phyloP scores from a whole-genome alignment of 2,797 vertebrate genomes.

The Chanos chanos region DNA sequence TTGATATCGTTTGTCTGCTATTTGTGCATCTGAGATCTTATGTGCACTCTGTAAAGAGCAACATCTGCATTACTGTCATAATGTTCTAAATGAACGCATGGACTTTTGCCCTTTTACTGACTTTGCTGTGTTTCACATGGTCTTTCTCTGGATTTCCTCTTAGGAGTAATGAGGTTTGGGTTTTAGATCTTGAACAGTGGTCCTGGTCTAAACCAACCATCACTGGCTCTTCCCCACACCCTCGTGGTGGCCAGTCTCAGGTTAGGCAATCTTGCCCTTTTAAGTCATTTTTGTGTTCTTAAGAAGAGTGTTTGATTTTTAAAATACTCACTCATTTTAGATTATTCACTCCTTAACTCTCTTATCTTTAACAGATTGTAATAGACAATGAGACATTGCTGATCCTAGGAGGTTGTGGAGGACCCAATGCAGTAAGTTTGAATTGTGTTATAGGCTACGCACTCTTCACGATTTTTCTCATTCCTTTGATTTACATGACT shows the following conservation, averaged over 20 bases:
- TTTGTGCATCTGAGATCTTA: constrained; percentile 1
- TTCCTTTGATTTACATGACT: no score
- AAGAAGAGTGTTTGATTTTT: no score
- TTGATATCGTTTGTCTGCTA: not conserved
- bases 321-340: not conserved
- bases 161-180: constrained; percentile 98
- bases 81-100: no score
- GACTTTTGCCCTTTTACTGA: no score
- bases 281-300: not conserved
- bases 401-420: constrained; percentile 94
- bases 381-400: constrained; percentile 90
- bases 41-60: no score
- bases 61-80: no score
- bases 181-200: constrained; percentile 97
- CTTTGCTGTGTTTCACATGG: no score
- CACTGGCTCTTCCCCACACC: constrained; percentile 85
- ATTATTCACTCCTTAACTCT: not conserved
- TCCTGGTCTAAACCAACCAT: constrained; percentile 92
- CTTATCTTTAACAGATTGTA: constrained; percentile 76
- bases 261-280: constrained; percentile 59
- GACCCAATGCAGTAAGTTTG: constrained; percentile 93
- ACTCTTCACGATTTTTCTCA: no score
- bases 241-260: constrained; percentile 94
- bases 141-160: constrained; percentile 3
- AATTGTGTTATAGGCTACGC: not conserved